A percentile compares a stretch with the other conserved stretches of the same genome.
Evolutionary conservation across 2,797 vertebrate species (phyloP).

Genomic region (Gallinago solitaria): DNA sequence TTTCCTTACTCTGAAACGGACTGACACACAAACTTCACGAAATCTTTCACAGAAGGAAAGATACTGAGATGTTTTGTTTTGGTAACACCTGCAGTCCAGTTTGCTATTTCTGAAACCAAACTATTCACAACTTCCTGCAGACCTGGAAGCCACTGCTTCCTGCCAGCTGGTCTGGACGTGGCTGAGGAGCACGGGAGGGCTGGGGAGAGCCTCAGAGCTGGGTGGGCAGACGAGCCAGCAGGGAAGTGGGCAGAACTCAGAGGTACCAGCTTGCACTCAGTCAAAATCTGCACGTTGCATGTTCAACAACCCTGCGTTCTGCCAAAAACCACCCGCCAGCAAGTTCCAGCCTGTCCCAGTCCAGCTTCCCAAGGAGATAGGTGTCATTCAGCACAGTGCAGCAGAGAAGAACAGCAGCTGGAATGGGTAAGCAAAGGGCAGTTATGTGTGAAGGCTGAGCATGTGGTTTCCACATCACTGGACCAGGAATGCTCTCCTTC

Average conservation of each 20-base stretch:
- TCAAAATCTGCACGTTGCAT: accelerated
- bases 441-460: neutral
- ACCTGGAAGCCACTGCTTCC: slow-evolving; percentile 36
- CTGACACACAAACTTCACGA: neutral
- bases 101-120: slow-evolving; percentile 25
- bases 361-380: neutral
- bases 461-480: accelerated
- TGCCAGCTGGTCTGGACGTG: slow-evolving; percentile 26
- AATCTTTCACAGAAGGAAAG: neutral
- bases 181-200: neutral
- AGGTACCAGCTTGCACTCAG: neutral
- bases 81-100: slow-evolving; percentile 21
- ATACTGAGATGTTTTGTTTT: neutral
- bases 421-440: neutral
- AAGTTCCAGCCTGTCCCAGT: neutral
- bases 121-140: slow-evolving; percentile 6
- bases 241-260: neutral
- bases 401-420: neutral
- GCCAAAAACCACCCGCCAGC: neutral
- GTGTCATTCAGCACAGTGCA: neutral
- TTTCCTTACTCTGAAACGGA: neutral
- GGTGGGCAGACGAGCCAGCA: neutral
- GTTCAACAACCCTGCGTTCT: neutral
- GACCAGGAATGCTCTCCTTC: neutral
- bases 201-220: neutral